phyloP scores from a whole-genome alignment of 2,113 vertebrate genomes.

The Nycticorax nycticorax region DNA sequence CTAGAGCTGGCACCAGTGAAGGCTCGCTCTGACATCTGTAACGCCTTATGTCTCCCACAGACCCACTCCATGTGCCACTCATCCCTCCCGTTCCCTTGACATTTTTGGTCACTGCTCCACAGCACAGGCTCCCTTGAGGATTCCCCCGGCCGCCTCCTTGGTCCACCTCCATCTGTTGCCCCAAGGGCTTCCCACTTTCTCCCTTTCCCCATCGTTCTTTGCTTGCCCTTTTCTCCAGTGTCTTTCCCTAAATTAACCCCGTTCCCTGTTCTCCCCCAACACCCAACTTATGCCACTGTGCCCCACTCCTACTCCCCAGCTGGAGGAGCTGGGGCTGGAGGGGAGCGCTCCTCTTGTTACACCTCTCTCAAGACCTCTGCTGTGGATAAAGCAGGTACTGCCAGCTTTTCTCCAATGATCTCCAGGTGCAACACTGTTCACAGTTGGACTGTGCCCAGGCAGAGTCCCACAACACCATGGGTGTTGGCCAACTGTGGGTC shows the following conservation, averaged over 20 bases:
- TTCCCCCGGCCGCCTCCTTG: background rate
- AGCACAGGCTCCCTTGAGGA: background rate
- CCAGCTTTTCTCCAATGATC: background rate
- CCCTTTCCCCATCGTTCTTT: background rate
- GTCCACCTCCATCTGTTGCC: background rate
- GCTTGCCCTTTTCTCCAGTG: background rate
- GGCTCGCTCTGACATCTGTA: background rate
- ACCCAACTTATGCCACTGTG: background rate
- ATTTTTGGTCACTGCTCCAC: background rate
- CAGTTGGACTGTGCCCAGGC: background rate
- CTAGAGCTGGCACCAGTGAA: background rate
- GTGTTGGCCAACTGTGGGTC: background rate
- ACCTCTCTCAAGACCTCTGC: background rate
- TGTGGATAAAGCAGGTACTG: background rate
- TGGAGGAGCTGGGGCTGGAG: background rate
- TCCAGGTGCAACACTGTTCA: background rate
- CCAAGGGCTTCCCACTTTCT: background rate
- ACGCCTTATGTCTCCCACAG: background rate
- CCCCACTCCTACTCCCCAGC: background rate
- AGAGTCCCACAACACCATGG: fast-evolving
- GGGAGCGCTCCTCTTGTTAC: background rate
- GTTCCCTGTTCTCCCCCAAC: background rate
- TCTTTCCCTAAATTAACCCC: background rate
- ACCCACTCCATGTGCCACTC: background rate
- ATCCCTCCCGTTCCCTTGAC: background rate